phyloP scores from a whole-genome alignment of 53 echinoderm and acorn worm species.

The Echinarachnius parma region DNA sequence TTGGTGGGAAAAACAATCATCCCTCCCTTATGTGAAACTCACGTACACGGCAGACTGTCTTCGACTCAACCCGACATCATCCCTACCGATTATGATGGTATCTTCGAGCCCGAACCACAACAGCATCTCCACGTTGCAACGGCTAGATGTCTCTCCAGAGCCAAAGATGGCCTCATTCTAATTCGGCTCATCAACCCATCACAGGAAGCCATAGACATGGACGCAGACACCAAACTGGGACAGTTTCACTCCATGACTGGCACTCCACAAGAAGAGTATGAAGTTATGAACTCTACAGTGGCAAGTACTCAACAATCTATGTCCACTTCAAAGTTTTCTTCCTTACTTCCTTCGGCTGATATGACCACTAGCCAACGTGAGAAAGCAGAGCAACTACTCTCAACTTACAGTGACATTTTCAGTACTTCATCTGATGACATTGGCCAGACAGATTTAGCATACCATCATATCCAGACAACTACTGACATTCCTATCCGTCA shows the following conservation, averaged over 20 bases:
- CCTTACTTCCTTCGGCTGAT: not conserved
- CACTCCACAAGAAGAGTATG: not conserved
- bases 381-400: constrained; percentile 6
- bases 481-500: constrained; percentile 1
- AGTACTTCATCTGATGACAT: constrained; percentile 15
- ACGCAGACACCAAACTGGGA: not conserved
- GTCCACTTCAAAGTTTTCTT: not conserved
- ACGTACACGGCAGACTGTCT: constrained; percentile 7
- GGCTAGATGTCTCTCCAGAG: not conserved
- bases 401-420: constrained; percentile 1
- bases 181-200: constrained; percentile 2
- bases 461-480: constrained; percentile 15
- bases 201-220: not conserved
- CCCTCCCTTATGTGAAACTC: constrained; percentile 18
- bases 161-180: constrained; percentile 1
- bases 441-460: constrained; percentile 5
- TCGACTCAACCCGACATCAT: not conserved
- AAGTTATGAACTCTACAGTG: not conserved
- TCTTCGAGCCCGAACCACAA: not conserved
- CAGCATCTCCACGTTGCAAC: not conserved
- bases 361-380: too few species aligned
- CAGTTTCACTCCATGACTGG: constrained; percentile 7
- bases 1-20: not conserved
- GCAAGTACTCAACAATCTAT: not conserved
- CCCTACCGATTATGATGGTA: not conserved